Evolutionary conservation across 2,113 vertebrate species (phyloP), one percentile per base, ranked within the genome.

Genomic region (Gulo gulo): DNA sequence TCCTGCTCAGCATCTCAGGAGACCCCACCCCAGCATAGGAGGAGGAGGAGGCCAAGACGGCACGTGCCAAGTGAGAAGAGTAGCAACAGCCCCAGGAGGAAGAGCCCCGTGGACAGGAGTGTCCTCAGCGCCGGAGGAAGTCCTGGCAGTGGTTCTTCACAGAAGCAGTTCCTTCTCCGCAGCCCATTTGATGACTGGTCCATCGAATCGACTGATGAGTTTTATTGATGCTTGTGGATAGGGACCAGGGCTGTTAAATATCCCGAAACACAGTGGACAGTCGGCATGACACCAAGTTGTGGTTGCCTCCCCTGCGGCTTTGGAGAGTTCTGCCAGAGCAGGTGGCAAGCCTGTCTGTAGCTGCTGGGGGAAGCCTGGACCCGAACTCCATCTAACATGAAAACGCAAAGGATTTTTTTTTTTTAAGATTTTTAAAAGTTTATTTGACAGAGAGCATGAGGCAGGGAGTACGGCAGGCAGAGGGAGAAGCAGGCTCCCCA

Each of bases 81-180:
- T 20, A 29, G 36, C 6, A 1, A 7, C 1, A 10, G 4, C 4
- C 21, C 31, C 21, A 21, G 34, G 29, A 39, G 31, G 50, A 36
- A 29, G n/a, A 52, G 31, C 34, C 52, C 24, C 5, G 0, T 0
- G n/a, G 42, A 63, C 3, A 11, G 24, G 47, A 76, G 24, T 13
- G 3, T 26, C 36, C 26, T 20, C 50, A 29, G 23, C 0, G 0
- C 18, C 31, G 55, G 50, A n/a, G 50, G 57, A 47, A 13, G 52
- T 57, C 2, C 34, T 3, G 24, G 24, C 11, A 1, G 1, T 0
- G 1, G 8, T 23, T 7, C 31, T 21, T 9, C 39, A 13, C 0
- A 6, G 6, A 26, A n/a, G 42, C n/a, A 11, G 39, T 20, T 69
- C 57, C 21, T 31, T n/a, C 7, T 2, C 24, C 2, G 0, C 36